Evolutionary conservation across 2,113 vertebrate species (phyloP).

Genomic region (Pelobates fuscus): DNA sequence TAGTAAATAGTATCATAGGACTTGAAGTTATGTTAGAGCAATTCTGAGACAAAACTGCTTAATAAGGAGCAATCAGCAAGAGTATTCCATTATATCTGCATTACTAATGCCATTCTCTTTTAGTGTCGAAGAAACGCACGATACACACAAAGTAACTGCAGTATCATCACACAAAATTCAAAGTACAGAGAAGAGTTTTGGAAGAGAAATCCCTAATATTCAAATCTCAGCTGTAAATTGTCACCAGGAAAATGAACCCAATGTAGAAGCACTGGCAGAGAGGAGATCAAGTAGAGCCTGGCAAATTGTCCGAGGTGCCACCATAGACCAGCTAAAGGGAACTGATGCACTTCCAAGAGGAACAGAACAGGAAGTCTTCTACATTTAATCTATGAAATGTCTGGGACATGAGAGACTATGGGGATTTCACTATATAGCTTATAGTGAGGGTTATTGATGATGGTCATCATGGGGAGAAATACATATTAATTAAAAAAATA

Average conservation of each 20-base stretch:
- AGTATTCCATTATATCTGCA: too few relatives aligned
- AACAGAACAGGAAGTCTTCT: conserved; percentile 11
- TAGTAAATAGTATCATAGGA: too few relatives aligned
- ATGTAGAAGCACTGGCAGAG: neutral
- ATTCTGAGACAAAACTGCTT: too few relatives aligned
- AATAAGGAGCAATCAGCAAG: too few relatives aligned
- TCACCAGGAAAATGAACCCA: too few relatives aligned
- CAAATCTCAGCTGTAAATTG: neutral
- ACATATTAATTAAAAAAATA: too few relatives aligned
- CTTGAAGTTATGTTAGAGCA: too few relatives aligned
- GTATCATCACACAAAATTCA: neutral
- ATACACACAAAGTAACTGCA: neutral
- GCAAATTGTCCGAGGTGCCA: conserved; percentile 33
- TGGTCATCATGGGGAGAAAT: too few relatives aligned
- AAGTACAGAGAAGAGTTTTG: neutral
- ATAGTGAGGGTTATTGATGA: too few relatives aligned
- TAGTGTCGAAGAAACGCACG: conserved; percentile 16
- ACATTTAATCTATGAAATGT: conserved; percentile 19
- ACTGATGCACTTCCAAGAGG: neutral
- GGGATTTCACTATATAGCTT: too few relatives aligned
- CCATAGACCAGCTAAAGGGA: conserved; percentile 16
- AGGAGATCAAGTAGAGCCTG: conserved; percentile 20
- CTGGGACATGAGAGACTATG: too few relatives aligned
- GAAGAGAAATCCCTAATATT: neutral
- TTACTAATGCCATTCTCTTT: too few relatives aligned